A percentile compares a stretch with the other conserved stretches of the same genome.
These are phyloP conservation scores for Sinocyclocheilus anshuiensis DNA, from an alignment of 2,113 vertebrate species.

Conservation along the genomic window DNA sequence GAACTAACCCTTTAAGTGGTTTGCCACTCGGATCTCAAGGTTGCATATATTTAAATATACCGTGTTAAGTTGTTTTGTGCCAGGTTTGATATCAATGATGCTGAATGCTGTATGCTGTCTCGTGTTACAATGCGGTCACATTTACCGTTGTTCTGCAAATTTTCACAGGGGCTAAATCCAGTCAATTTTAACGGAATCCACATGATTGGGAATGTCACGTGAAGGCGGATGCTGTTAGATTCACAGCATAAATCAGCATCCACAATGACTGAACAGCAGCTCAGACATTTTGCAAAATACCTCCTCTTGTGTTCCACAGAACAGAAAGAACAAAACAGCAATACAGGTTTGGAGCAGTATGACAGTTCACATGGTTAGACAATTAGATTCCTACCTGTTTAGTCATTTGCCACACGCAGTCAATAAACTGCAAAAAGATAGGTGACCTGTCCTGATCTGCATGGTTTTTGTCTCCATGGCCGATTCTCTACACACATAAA, in stretches of 20 bases:
- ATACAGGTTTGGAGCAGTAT: neutral
- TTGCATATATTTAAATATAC: neutral
- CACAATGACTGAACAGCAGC: neutral
- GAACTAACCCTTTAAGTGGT: neutral
- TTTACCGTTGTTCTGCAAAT: too few species aligned
- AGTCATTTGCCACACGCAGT: slow-evolving; percentile 99
- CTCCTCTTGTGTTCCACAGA: too few species aligned
- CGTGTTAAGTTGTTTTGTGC: too few species aligned
- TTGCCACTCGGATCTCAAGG: neutral
- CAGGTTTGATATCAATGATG: too few species aligned
- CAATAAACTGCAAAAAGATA: slow-evolving; percentile 96
- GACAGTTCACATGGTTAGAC: neutral
- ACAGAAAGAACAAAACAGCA: neutral
- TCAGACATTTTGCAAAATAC: too few species aligned
- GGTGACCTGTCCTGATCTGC: slow-evolving; percentile 94
- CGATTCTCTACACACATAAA: slow-evolving; percentile 85
- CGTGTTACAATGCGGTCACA: too few species aligned
- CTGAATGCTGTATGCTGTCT: too few species aligned
- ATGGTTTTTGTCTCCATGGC: slow-evolving; percentile 97
- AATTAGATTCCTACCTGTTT: slow-evolving; percentile 85
- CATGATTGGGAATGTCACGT: too few species aligned
- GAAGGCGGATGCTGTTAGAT: too few species aligned
- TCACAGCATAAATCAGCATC: neutral
- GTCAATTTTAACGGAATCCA: too few species aligned
- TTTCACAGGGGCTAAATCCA: too few species aligned